Conservation (phyloP, 2,113 vertebrate species). For the Origma solitaria region DNA sequence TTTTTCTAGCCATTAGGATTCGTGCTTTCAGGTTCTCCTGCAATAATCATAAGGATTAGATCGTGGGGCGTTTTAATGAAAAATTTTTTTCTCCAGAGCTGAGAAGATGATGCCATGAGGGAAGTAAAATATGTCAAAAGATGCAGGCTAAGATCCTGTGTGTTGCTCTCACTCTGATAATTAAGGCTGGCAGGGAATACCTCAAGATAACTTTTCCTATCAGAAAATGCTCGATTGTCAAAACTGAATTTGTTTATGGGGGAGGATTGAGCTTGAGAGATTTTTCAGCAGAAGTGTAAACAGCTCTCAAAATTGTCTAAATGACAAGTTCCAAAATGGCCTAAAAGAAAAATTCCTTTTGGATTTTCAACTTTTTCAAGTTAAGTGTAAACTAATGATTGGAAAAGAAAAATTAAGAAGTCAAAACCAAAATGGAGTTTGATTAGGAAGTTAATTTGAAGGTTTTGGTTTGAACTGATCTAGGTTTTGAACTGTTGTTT, state of each 20-base stretch:
- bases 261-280: background rate
- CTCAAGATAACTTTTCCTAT: background rate
- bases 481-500: background rate
- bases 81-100: constrained; percentile 7
- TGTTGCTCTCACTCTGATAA: background rate
- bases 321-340: background rate
- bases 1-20: background rate
- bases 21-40: background rate
- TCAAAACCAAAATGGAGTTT: background rate
- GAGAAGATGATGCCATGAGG: background rate
- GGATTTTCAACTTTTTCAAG: background rate
- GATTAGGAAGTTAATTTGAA: background rate
- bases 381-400: background rate
- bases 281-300: background rate
- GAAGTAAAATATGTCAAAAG: constrained; percentile 4
- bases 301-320: background rate
- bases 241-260: constrained; percentile 9
- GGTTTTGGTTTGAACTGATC: background rate
- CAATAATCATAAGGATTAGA: background rate
- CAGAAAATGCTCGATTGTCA: constrained; percentile 19
- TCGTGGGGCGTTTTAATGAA: background rate
- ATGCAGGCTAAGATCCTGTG: background rate
- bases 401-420: background rate
- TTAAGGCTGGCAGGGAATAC: background rate
- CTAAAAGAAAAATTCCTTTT: background rate